A percentile compares a stretch with the other conserved stretches of the same genome.
These are phyloP conservation scores for Macrosiphum euphorbiae DNA, from an alignment of 2,888 invertebrate genomes.

Conservation along the genomic window DNA sequence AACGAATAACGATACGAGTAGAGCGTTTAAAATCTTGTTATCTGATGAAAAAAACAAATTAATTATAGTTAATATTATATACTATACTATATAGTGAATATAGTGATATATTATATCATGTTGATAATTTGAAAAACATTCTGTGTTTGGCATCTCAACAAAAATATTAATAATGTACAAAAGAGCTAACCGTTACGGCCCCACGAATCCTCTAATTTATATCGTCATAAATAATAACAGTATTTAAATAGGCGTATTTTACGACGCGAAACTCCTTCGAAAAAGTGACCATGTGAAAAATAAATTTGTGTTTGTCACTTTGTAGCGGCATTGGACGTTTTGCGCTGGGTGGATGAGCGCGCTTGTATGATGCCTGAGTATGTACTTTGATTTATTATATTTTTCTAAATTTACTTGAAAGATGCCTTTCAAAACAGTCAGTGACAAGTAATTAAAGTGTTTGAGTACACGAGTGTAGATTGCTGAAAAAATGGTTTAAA, in stretches of 20 bases:
- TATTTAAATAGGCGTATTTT: constrained; percentile 44
- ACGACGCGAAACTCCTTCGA: neutral
- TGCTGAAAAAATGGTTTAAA: neutral
- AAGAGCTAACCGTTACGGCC: neutral
- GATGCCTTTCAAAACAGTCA: neutral
- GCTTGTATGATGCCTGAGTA: neutral
- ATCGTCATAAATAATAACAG: constrained; percentile 34
- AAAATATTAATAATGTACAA: constrained; percentile 20
- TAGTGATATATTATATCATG: neutral
- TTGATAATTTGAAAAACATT: neutral
- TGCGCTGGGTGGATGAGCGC: neutral
- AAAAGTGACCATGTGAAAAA: constrained; percentile 39
- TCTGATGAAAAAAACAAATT: neutral
- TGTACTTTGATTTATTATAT: constrained; percentile 13
- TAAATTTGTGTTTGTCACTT: constrained; percentile 42
- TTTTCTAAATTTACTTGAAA: constrained; percentile 7
- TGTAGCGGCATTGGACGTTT: constrained; percentile 5
- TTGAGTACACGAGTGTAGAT: neutral
- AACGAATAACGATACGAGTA: neutral
- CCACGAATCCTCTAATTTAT: constrained; percentile 48
- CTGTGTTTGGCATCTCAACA: constrained; percentile 39
- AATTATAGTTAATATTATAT: neutral
- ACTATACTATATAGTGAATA: neutral
- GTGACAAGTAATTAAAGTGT: neutral
- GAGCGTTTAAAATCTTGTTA: neutral